These are phyloP conservation scores for Penelope pileata DNA, from an alignment of 2,113 vertebrate genomes.

Conservation along the genomic window DNA sequence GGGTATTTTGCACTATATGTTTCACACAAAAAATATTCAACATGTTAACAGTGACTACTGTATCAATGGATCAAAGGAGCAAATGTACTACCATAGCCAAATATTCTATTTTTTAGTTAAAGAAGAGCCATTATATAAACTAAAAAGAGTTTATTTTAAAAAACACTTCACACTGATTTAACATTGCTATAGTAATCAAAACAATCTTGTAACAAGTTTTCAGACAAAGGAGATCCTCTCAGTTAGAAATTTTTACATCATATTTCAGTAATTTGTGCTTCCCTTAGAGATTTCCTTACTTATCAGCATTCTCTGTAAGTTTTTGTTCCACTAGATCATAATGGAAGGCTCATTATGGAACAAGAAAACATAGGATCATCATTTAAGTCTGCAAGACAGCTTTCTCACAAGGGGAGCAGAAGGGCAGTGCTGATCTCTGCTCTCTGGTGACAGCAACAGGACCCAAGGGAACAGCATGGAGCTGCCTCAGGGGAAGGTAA, in stretches of 20 bases:
- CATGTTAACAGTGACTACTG: background rate
- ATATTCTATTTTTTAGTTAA: background rate
- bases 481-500: background rate
- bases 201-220: background rate
- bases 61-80: background rate
- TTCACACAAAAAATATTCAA: background rate
- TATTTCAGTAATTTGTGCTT: background rate
- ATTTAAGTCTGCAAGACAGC: background rate
- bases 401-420: too few species aligned
- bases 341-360: background rate
- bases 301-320: background rate
- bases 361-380: background rate
- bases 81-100: background rate
- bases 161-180: background rate
- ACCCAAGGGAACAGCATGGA: background rate
- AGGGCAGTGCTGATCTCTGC: too few species aligned
- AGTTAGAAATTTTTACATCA: background rate
- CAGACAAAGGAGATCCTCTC: background rate
- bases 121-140: background rate
- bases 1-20: background rate
- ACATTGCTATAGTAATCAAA: background rate
- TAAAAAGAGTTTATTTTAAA: background rate
- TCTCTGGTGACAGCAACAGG: background rate
- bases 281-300: background rate
- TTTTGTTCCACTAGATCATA: background rate